Conservation (phyloP, 2,888 invertebrate genomes). For the Tenthredo distinguenda region DNA sequence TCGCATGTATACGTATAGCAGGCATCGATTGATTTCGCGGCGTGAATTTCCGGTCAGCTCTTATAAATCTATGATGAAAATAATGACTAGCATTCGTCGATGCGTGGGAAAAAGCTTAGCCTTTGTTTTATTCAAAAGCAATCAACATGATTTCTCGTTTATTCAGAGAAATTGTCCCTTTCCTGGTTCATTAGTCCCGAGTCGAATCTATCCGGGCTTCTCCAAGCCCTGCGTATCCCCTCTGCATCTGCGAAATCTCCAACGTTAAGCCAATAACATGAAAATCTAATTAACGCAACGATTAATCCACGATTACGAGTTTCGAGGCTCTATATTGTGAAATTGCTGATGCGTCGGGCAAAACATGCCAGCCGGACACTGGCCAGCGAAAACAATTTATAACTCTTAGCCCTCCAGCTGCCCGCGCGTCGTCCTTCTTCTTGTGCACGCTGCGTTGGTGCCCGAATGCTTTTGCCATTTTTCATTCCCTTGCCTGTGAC, state of each 20-base stretch:
- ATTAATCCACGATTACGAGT: conserved; percentile 24
- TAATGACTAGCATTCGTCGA: neutral
- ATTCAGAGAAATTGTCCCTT: conserved; percentile 11
- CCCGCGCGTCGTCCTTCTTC: conserved; percentile 30
- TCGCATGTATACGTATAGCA: neutral
- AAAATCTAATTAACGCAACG: conserved; percentile 39
- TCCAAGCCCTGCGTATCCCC: neutral
- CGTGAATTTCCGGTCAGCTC: neutral
- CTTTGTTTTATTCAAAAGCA: conserved; percentile 30
- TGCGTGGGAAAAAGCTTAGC: neutral
- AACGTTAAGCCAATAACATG: neutral
- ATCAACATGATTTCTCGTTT: conserved; percentile 37
- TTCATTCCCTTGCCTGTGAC: conserved; percentile 34
- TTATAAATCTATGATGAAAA: neutral
- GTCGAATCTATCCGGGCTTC: neutral
- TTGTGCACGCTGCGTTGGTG: neutral
- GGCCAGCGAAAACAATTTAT: conserved; percentile 47
- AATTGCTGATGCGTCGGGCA: conserved; percentile 9
- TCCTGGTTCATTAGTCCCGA: conserved; percentile 30
- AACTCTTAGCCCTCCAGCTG: conserved; percentile 35
- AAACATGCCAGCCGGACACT: conserved; percentile 19
- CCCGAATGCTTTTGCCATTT: conserved; percentile 43
- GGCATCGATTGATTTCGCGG: neutral
- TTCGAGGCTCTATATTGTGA: neutral
- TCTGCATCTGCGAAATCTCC: conserved; percentile 30